Evolutionary conservation across 2,888 invertebrate species (phyloP).

Genomic region (Phengaris alcon): DNA sequence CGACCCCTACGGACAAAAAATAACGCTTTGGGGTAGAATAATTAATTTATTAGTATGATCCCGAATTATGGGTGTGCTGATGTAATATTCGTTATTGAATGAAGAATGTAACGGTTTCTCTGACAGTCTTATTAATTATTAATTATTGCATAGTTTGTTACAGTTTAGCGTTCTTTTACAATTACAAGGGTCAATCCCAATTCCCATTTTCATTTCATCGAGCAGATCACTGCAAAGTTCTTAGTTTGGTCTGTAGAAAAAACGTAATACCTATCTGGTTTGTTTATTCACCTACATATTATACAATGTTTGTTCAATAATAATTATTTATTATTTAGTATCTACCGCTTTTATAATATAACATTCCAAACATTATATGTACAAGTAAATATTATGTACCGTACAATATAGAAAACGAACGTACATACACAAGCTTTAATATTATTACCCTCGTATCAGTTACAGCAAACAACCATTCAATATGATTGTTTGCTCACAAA

Average conservation of each 20-base stretch:
- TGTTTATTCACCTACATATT: no score
- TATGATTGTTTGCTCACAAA: conserved; percentile 40
- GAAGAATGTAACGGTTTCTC: background rate
- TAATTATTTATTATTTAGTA: background rate
- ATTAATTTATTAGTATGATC: conserved; percentile 22
- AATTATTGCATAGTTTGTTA: no score
- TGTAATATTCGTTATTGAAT: conserved; percentile 7
- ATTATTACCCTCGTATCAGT: conserved; percentile 39
- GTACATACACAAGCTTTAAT: conserved; percentile 30
- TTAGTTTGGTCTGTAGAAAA: no score
- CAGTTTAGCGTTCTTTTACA: no score
- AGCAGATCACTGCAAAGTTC: no score
- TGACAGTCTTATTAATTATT: no score
- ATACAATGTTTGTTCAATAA: background rate
- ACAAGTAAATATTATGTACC: conserved; percentile 1
- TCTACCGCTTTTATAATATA: background rate
- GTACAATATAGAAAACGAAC: background rate
- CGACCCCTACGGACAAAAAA: conserved; percentile 18
- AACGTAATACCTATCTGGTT: no score
- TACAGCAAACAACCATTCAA: conserved; percentile 38
- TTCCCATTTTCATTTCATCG: no score
- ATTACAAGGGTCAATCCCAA: no score
- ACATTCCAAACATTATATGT: background rate
- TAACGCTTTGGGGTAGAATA: conserved; percentile 4
- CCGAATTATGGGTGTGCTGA: conserved; percentile 4